A percentile compares a stretch with the other conserved stretches of the same genome.
These are phyloP conservation scores for Engystomops pustulosus DNA, from an alignment of 2,113 vertebrate species.

Conservation along the genomic window DNA sequence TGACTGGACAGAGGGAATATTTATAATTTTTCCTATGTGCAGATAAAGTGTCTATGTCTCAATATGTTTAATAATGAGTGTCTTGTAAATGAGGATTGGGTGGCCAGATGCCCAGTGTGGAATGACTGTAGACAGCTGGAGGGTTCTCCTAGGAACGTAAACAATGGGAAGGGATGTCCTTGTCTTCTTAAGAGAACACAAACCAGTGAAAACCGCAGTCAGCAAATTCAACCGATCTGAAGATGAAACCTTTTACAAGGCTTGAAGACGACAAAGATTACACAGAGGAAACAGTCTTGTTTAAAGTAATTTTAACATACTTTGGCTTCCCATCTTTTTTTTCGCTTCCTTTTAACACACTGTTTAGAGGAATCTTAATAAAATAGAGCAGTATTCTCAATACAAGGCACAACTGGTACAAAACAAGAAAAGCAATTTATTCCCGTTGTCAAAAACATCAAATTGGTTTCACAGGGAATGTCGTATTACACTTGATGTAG, in stretches of 20 bases:
- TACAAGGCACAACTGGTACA: not conserved
- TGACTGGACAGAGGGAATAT: not conserved
- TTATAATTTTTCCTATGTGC: not conserved
- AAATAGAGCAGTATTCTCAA: not conserved
- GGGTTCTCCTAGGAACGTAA: conserved; percentile 36
- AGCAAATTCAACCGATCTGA: not conserved
- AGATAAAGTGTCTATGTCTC: too few relatives aligned
- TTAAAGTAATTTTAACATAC: not conserved
- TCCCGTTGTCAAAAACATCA: conserved; percentile 29
- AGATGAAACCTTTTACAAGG: not conserved
- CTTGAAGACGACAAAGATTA: not conserved
- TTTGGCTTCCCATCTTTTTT: not conserved
- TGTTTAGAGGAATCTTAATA: conserved; percentile 24
- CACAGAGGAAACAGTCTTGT: not conserved
- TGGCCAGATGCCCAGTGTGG: not conserved
- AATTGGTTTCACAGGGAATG: conserved; percentile 27
- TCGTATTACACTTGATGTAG: conserved; percentile 27
- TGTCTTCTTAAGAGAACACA: conserved; percentile 6
- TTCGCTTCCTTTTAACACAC: not conserved
- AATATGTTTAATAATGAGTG: not conserved
- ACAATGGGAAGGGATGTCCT: conserved; percentile 9
- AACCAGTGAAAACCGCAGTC: conserved; percentile 8
- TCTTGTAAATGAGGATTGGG: not conserved
- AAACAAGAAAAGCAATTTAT: conserved; percentile 26
- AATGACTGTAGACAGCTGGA: conserved; percentile 45